Base-by-base conservation (phyloP, 2,797 vertebrate species). In the Rhinichthys osculus region DNA sequence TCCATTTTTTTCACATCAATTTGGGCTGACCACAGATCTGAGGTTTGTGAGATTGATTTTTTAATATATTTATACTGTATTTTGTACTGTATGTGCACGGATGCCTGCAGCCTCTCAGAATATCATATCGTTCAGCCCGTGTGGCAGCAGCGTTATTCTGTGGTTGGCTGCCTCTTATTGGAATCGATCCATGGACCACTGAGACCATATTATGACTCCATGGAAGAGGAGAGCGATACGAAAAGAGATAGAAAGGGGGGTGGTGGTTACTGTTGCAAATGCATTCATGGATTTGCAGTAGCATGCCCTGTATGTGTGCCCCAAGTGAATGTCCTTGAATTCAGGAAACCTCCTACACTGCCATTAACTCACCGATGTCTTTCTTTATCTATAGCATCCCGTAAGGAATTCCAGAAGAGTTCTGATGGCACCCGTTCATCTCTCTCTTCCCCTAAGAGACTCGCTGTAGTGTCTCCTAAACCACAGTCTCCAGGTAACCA, bases 401-500 rank as follows among this genome's bases (percentile, higher is more conserved):
- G 97, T 92, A 99, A 99, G 94, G 98, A 99, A 91, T 93, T 94
- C 67, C 98, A 96, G 84, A 96, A 97, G 92, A 96, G 96, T 89
- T 96, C 96, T 88, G 98, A 99, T 83, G 89, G 94, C 80, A 95
- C 89, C 27, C 97, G 95, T 83, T 95, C 97, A 8, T 86, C 95
- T 30, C 89, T 95, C 3, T 98, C 97, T 7, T 99, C 98, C 19
- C 98, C 98, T 6, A 99, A 99, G 93, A 97, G 96, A 90, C 93
- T 95, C 54, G 96, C 92, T 0, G 94, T 96, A 89, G 95, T 97
- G 86, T 86, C 96, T 59, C 95, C 96, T 47, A 99, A 98, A 89
- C 96, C 95, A 78, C 97, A 99, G 84, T 98, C 98, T 10, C 97
- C 97, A 96, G 97, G 98, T 99, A 95, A 93, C 93, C 88, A 78